Evolutionary conservation across 2,797 vertebrate genomes (phyloP).

Genomic region (Morus bassanus): DNA sequence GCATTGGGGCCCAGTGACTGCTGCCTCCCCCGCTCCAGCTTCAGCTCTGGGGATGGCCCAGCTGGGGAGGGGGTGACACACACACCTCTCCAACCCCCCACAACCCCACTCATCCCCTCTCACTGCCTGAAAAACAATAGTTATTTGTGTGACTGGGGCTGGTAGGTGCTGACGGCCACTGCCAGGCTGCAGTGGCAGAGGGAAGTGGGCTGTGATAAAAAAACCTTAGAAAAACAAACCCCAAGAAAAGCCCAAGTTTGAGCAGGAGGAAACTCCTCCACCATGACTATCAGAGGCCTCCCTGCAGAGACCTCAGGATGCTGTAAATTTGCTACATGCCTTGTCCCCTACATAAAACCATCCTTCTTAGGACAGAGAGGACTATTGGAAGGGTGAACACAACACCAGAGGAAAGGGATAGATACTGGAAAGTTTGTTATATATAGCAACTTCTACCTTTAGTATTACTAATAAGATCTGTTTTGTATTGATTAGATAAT

Average conservation of each 20-base stretch:
- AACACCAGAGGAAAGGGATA: neutral
- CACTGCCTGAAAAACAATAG: neutral
- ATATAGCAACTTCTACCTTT: neutral
- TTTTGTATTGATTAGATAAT: neutral
- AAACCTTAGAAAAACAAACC: neutral
- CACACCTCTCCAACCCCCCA: accelerated
- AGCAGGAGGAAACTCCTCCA: neutral
- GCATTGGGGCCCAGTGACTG: neutral
- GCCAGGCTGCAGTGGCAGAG: neutral
- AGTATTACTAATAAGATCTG: neutral
- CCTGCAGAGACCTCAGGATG: neutral
- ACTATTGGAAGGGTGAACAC: neutral
- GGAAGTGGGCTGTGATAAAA: neutral
- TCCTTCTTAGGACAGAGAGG: neutral
- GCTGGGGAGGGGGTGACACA: neutral
- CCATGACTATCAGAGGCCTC: neutral
- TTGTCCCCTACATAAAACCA: neutral
- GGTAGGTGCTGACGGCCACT: neutral
- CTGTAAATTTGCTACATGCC: neutral
- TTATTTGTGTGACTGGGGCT: neutral
- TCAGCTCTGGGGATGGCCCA: neutral
- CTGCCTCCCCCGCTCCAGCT: neutral
- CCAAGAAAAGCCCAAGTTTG: neutral
- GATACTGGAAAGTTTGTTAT: neutral
- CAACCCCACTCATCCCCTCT: too few species aligned